Evolutionary conservation across 2,888 invertebrate species (phyloP), one percentile per base, ranked within the genome.

Genomic region (Folsomia candida): DNA sequence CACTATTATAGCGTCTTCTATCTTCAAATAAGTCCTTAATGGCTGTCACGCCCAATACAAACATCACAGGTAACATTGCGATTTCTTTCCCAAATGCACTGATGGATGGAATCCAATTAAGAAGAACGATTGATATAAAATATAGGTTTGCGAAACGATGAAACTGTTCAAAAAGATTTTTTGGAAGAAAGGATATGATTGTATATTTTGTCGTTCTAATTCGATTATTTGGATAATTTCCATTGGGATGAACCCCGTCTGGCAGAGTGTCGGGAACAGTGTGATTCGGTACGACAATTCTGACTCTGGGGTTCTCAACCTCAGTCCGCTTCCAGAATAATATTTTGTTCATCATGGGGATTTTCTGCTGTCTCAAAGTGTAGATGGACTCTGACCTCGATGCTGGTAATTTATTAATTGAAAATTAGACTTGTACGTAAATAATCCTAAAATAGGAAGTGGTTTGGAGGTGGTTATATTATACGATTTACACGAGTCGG

Each of bases 121-220:
- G 88, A 80, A 96, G 85, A 81, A 97, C 95, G 83, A 98, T 96
- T 83, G 96, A 93, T 82, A 97, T 91, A 85, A 98, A 98, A 86
- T 97, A 98, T 81, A 98, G 87, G 87, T 98, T 98, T 76, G 97
- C 97, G 82, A 96, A 93, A 75, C 97, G 89, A 85, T 97, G 97
- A 84, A 98, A 97, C 85, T 98, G 97, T 86, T 97, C 97, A 84
- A 97, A 88, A 74, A 98, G 86, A 85, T 97, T 97, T 84, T 96
- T 92, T 70, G 97, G 97, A 82, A 98, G 85, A 85, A 98, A 98
- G 80, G 94, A 95, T 78, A 96, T 86, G 72, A 94, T 82, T 26
- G 95, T 95, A 84, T 98, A 98, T 85, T 97, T 97, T 67, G 95
- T 95, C 83, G 96, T 96, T 83, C 93, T 88, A 82, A 96, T 91